Evolutionary conservation across 2,113 vertebrate species (phyloP).

Genomic region (Pardalotus punctatus): DNA sequence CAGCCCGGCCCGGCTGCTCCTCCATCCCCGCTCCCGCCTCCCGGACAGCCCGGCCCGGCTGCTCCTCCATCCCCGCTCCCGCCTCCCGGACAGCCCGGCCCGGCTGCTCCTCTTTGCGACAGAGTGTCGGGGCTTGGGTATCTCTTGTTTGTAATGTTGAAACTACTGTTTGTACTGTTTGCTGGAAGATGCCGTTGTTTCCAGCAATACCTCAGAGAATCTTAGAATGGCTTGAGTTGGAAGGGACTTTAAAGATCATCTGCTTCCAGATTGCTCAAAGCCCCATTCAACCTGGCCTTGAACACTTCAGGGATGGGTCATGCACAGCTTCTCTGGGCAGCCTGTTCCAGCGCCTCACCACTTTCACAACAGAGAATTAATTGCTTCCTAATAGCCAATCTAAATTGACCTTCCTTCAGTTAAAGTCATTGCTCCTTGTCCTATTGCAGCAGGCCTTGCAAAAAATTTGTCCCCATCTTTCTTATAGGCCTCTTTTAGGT

Average conservation of each 20-base stretch:
- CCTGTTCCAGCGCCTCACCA: background rate
- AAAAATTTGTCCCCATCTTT: background rate
- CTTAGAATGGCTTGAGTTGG: background rate
- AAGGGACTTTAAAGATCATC: background rate
- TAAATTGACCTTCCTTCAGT: background rate
- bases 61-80: background rate
- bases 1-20: background rate
- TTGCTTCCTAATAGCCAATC: background rate
- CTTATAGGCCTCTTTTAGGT: background rate
- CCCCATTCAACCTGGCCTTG: background rate
- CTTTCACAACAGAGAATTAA: background rate
- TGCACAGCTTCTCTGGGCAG: background rate
- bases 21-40: too few relatives aligned
- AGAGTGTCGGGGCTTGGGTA: too few relatives aligned
- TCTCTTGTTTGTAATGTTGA: too few relatives aligned
- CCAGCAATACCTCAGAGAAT: background rate
- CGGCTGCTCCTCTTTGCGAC: background rate
- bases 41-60: too few relatives aligned
- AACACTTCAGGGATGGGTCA: background rate
- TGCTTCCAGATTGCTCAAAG: background rate
- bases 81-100: background rate
- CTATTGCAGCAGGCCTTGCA: background rate
- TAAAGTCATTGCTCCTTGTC: background rate
- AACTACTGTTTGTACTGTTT: background rate
- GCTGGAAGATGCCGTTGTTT: background rate